These are phyloP conservation scores for Steatocranus sp. DNA, from an alignment of 2,797 vertebrate species.

Conservation along the genomic window DNA sequence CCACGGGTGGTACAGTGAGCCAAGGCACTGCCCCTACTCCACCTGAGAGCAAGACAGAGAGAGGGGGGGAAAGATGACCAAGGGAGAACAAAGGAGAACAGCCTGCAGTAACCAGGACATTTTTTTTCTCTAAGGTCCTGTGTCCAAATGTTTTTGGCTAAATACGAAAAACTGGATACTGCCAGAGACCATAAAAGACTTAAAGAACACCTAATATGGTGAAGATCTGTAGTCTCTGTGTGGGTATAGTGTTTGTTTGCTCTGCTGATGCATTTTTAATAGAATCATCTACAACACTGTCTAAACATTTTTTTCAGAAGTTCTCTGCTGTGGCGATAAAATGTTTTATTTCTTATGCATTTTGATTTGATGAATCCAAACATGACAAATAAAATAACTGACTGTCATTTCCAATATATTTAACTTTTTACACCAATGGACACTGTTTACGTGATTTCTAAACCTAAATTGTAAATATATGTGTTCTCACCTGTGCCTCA, in stretches of 20 bases:
- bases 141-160: not conserved
- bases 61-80: fast-evolving
- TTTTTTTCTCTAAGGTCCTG: not conserved
- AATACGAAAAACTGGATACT: not conserved
- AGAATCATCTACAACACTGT: not conserved
- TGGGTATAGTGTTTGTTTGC: not conserved
- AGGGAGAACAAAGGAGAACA: not conserved
- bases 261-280: not conserved
- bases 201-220: not conserved
- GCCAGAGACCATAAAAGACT: not conserved
- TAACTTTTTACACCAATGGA: not conserved
- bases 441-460: not conserved
- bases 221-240: not conserved
- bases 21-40: not conserved
- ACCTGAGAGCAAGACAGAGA: not conserved
- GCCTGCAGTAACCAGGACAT: not conserved
- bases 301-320: not conserved
- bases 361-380: not conserved
- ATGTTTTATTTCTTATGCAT: not conserved
- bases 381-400: not conserved
- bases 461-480: not conserved
- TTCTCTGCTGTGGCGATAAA: not conserved
- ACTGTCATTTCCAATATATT: not conserved
- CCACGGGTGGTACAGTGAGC: not conserved
- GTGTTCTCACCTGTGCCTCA: not conserved